These are phyloP conservation scores for Phenacoccus solenopsis DNA, from an alignment of 1,140 invertebrate species.

Conservation along the genomic window DNA sequence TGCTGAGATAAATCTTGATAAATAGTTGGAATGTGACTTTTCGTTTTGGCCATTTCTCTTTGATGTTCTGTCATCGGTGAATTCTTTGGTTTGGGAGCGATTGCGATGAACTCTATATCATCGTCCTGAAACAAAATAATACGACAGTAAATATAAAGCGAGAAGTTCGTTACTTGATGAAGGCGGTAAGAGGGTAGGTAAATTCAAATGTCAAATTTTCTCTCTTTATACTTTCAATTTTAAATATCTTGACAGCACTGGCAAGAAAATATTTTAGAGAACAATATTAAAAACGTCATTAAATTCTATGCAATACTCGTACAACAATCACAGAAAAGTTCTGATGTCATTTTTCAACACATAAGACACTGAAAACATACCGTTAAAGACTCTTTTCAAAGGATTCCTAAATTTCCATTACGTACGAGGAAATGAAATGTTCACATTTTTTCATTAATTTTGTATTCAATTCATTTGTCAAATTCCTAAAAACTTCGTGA, in stretches of 20 bases:
- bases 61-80: conserved; percentile 8
- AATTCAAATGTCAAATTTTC: not conserved
- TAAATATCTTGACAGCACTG: not conserved
- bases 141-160: not conserved
- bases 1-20: conserved; percentile 7
- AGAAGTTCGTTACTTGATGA: not conserved
- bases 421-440: too few species aligned
- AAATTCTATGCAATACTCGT: not conserved
- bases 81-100: not conserved
- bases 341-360: too few species aligned
- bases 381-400: too few species aligned
- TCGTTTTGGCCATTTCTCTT: not conserved
- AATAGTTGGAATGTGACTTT: not conserved
- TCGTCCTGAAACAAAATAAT: not conserved
- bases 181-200: not conserved
- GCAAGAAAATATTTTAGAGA: not conserved
- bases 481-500: not conserved
- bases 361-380: too few species aligned
- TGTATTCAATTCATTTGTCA: too few species aligned
- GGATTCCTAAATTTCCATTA: too few species aligned
- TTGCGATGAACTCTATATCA: not conserved
- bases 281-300: not conserved
- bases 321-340: not conserved
- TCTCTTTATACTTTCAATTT: not conserved
- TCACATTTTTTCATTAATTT: too few species aligned